Base-by-base conservation (phyloP, 92 coral and sea anemone species). In the Actinernus sp. region DNA sequence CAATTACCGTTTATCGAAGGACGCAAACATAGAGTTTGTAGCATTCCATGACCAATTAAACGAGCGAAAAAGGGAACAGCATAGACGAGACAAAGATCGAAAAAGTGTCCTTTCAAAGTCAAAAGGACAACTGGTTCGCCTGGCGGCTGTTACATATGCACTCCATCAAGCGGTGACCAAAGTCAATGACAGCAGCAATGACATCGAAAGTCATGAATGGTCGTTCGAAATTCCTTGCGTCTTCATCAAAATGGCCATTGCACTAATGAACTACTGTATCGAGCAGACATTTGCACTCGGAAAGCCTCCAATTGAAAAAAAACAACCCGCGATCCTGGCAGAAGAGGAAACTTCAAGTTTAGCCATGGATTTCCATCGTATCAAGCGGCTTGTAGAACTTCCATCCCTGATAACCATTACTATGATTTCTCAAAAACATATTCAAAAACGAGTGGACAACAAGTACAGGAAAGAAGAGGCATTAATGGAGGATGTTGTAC, bases 391-490 rank as follows among this genome's bases (percentile, higher is more conserved):
- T 47, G 45, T 82, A 8, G 83, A 82, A 36, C 48, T 84, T 26
- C 32, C 60, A 11, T 69, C 91, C 7, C 91, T 77, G 8, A 49
- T 84, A 31, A 77, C 81, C n/a, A 53, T 61, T 9, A 76, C 91
- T 2, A 52, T 54, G 32, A 78, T 78, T 14, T 48, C 86, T 6
- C 91, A 84, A 34, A 58, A 67, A 22, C 91, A 84, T 61, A 84
- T 77, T 19, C 83, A 82, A 34, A 39, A 57, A 6, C 6, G 91
- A 61, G 85, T 84, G 0, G 81, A 78, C 3, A 65, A 46, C 41
- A 84, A 71, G 23, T 84, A 84, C 75, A 40, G 91, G 16, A 84
- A 78, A 39, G 91, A 84, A 38, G 91, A 84, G 41, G 91, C 91
- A 7, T n/a, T n/a, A n/a, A n/a, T n/a, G n/a, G n/a, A n/a, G n/a